A percentile compares a stretch with the other conserved stretches of the same genome.
These are phyloP conservation scores for Ictidomys tridecemlineatus DNA, from an alignment of 2,113 vertebrate genomes.

Conservation along the genomic window DNA sequence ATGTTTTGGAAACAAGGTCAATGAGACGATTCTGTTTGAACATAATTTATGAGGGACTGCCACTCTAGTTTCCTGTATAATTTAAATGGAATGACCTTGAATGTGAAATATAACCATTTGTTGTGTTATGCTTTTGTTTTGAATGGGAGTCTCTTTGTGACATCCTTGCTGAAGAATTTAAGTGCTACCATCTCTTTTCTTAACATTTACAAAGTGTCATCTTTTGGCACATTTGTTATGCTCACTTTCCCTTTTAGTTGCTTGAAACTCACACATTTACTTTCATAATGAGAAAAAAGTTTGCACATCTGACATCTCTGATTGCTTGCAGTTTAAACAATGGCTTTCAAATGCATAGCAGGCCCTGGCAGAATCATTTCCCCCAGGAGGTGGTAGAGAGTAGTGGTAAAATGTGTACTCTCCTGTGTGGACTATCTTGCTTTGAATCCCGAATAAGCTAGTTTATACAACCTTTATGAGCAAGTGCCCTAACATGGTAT, in stretches of 20 bases:
- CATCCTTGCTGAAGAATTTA: conserved; percentile 76
- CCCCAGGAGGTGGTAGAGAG: neutral
- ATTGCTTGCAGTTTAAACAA: conserved; percentile 56
- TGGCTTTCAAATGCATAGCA: conserved; percentile 36
- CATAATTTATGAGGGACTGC: conserved; percentile 79
- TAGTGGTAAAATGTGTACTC: neutral
- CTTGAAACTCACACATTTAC: conserved; percentile 80
- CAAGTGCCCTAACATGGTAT: neutral
- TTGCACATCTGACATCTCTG: conserved; percentile 46
- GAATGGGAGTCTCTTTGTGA: conserved; percentile 71
- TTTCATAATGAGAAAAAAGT: conserved; percentile 73
- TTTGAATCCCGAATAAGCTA: neutral
- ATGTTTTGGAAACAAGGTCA: conserved; percentile 78
- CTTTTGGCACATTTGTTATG: conserved; percentile 64
- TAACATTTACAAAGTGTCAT: conserved; percentile 74
- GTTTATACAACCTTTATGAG: neutral
- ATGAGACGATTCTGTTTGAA: conserved; percentile 75
- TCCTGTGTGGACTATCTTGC: neutral
- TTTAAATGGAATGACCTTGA: conserved; percentile 84
- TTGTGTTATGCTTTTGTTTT: conserved; percentile 71
- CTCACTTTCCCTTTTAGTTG: conserved; percentile 57
- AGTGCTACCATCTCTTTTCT: conserved; percentile 51
- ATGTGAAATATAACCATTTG: conserved; percentile 74
- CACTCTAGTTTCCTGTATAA: conserved; percentile 57
- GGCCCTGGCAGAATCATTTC: neutral